Percentiles rank a stretch among this genome's conserved stretches.
These are phyloP conservation scores for Myotis findleyi DNA, from an alignment of 2,797 vertebrate species.

Conservation along the genomic window DNA sequence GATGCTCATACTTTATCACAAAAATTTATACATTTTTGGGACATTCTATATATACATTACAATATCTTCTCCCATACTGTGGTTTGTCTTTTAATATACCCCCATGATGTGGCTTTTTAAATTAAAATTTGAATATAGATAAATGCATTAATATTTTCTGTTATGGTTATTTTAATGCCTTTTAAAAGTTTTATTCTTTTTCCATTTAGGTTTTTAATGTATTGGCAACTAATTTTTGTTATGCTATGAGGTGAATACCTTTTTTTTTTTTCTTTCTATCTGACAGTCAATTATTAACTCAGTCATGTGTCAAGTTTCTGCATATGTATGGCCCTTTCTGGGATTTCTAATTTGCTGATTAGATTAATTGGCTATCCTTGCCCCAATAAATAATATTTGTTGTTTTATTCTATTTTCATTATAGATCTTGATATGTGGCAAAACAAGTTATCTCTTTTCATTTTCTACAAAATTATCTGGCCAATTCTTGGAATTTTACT, in stretches of 20 bases:
- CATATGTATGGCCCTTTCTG: background rate
- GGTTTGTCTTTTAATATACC: background rate
- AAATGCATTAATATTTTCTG: background rate
- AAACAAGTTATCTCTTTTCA: background rate
- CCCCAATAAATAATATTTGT: background rate
- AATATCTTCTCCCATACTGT: background rate
- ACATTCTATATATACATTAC: background rate
- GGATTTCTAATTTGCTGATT: conserved; percentile 4
- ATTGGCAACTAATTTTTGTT: background rate
- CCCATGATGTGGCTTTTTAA: background rate
- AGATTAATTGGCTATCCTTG: conserved; percentile 16
- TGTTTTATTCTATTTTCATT: conserved; percentile 28
- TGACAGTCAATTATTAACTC: background rate
- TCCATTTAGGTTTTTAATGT: background rate
- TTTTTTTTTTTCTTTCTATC: background rate
- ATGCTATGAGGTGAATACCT: background rate
- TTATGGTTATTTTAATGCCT: background rate
- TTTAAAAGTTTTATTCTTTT: conserved; percentile 4
- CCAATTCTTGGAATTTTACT: conserved; percentile 6
- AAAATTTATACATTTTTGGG: too few relatives aligned
- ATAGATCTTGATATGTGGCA: conserved; percentile 13
- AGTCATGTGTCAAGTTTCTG: background rate
- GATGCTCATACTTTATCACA: background rate
- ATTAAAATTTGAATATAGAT: conserved; percentile 53
- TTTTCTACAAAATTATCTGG: conserved; percentile 5